phyloP scores from a whole-genome alignment of 2,888 invertebrate genomes.

The Pedicia rivosa region DNA sequence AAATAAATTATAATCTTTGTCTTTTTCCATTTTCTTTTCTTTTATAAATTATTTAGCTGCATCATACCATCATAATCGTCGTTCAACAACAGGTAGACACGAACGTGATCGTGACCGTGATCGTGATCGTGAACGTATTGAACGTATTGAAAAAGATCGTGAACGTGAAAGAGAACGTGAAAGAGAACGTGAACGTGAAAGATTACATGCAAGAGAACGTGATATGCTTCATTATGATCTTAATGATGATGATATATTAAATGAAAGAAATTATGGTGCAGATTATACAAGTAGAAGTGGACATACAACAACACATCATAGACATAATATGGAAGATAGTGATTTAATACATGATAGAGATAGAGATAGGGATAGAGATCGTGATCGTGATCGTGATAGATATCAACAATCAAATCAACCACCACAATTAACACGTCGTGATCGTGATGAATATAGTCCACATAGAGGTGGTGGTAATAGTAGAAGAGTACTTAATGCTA shows the following conservation, averaged over 20 bases:
- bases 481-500: slow-evolving; percentile 34
- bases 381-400: slow-evolving; percentile 17
- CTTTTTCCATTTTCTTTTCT: slow-evolving; percentile 7
- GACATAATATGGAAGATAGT: slow-evolving; percentile 23
- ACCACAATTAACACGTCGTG: slow-evolving; percentile 22
- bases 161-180: slow-evolving; percentile 14
- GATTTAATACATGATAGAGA: slow-evolving; percentile 23
- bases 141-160: slow-evolving; percentile 10
- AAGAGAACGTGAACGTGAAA: slow-evolving; percentile 22
- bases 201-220: slow-evolving; percentile 28
- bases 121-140: slow-evolving; percentile 15
- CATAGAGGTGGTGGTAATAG: slow-evolving; percentile 33
- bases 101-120: slow-evolving; percentile 22
- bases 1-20: slow-evolving; percentile 8
- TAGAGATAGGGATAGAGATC: slow-evolving; percentile 23
- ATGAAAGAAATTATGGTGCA: slow-evolving; percentile 25
- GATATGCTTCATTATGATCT: slow-evolving; percentile 31
- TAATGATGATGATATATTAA: slow-evolving; percentile 28
- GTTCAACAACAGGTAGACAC: slow-evolving; percentile 24
- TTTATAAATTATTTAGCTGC: slow-evolving; percentile 18
- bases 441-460: slow-evolving; percentile 33
- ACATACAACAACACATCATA: slow-evolving; percentile 4
- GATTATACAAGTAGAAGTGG: slow-evolving; percentile 21
- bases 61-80: slow-evolving; percentile 29
- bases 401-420: slow-evolving; percentile 14